Evolutionary conservation across 2,888 invertebrate genomes (phyloP), one percentile per base, ranked within the genome.

Genomic region (Caenorhabditis imperialis): DNA sequence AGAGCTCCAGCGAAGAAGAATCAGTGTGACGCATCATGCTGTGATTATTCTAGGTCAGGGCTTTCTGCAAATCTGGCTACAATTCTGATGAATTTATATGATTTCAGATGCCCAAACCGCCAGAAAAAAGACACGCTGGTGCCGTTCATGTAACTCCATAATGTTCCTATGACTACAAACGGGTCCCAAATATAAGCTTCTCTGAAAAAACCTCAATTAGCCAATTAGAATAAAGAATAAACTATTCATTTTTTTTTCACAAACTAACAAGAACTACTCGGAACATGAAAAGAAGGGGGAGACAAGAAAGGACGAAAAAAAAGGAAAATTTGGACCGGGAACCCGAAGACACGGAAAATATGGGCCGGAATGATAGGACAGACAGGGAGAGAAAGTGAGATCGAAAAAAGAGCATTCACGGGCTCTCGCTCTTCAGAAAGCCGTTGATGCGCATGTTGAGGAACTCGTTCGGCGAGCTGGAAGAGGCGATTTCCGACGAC

Each of bases 1-100:
- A 54, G 42, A 30, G 55, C 51, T 14, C 53, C 71, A 16, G 14
- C 10, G 1, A 33, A 33, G 14, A 23, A 33, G 16, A 44, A 55
- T 25, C 55, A 65, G 14, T 73, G 73, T 30, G 73, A 73, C n/a
- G 42, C 60, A 0, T 30, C 61, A 3, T 73, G 73, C 23, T 73
- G 73, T 37, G 73, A 73, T 38, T 73, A 50, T 50, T 60, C 73
- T 6, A 54, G 40, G 58, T 69, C 22, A 33, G 45, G 20, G 16
- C 7, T 45, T 22, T 45, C 40, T 6, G 5, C 5, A 6, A 8
- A 5, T 40, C 40, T 8, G 5, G n/a, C 40, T 8, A 30, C 1
- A 20, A 55, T 7, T 38, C 23, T 2, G 5, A 37, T 7, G 3
- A 20, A 14, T 14, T 30, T 18, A 3, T 7, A 5, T 2, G 4